Base-by-base conservation (phyloP, 2,888 invertebrate species). In the Ophioninae sp. region DNA sequence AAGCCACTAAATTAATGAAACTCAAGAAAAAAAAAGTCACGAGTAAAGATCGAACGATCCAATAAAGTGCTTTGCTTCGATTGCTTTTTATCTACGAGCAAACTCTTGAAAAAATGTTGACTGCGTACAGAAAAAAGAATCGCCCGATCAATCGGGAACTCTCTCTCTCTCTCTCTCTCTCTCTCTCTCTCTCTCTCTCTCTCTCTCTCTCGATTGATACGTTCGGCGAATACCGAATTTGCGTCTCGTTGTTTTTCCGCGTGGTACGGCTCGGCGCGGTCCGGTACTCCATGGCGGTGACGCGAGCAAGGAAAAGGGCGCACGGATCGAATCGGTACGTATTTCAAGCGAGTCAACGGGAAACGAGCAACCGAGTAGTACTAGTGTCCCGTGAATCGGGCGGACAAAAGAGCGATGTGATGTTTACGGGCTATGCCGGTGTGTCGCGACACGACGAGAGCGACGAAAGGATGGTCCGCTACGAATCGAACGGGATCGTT, bases 1-100 rank as follows among this genome's bases (percentile, higher is more conserved):
- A 92, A 87, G 90, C 91, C 6, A 91, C 90, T 0, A 92, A 92
- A 85, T 68, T 78, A 37, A 30, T 85, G 1, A 89, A 90, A 79
- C 58, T 79, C 39, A 88, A 87, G 64, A 89, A 87, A 22, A 89
- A 82, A 82, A 17, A 7, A 22, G 10, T 63, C 39, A n/a, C n/a
- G 87, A 87, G 79, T 75, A 89, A 87, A 75, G 86, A 84, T 75
- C 74, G 61, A 80, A 20, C 5, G 59, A 51, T 13, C 6, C 0
- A 51, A 51, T 6, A 17, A 51, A 17, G 17, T 30, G 30, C 30
- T 30, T 30, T 3, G 30, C 30, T 30, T 30, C 30, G 30, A 30
- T 30, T 3, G 30, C 30, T 30, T 30, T 30, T 30, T 30, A 30
- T 30, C 30, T 30, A 30, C 30, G 30, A 30, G 30, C 30, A 30